Base-by-base conservation (phyloP, 2,113 vertebrate genomes). In the Hyla sarda region DNA sequence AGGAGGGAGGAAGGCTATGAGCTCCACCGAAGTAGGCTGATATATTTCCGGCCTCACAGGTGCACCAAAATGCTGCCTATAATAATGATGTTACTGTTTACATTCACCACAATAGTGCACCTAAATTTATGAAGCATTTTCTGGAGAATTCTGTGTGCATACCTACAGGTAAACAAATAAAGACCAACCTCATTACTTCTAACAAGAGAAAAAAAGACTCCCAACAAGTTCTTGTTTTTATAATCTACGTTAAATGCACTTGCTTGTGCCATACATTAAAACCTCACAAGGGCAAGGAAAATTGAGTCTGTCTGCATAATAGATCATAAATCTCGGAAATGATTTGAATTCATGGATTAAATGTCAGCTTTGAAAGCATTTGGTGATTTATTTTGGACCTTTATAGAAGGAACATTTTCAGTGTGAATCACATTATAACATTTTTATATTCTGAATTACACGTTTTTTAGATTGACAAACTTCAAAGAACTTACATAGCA, bases 271-370 rank as follows among this genome's bases (percentile, higher is more conserved):
- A 71, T 90, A 88, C 76, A 76, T 92, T 92, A 92, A 91, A 89
- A 88, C 87, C 86, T 90, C 88, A 86, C 89, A 89, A 93, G 89
- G 87, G 72, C 88, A 90, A 88, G 72, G 89, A 89, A 91, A 92
- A 93, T 91, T 92, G 92, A 91, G 93, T 93, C 90, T 92, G 88
- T 92, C 91, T 93, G 91, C 93, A 88, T 93, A 94, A 93, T 93
- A 89, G 89, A 84, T 88, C 88, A 90, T 93, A 90, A 91, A 92
- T 94, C 90, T 91, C 89, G 85, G 47, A 92, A 93, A 94, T 92
- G 10, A 91, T 93, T 92, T 93, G 91, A 92, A 93, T 92, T 93
- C 89, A 92, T 94, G 91, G 90, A 92, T 93, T 93, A 92, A 91
- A 90, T 90, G 91, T 90, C 93, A 90, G 13, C 86, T 91, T 91